These are phyloP conservation scores for Halictus ligatus DNA, from an alignment of 2,888 invertebrate genomes.

Conservation along the genomic window DNA sequence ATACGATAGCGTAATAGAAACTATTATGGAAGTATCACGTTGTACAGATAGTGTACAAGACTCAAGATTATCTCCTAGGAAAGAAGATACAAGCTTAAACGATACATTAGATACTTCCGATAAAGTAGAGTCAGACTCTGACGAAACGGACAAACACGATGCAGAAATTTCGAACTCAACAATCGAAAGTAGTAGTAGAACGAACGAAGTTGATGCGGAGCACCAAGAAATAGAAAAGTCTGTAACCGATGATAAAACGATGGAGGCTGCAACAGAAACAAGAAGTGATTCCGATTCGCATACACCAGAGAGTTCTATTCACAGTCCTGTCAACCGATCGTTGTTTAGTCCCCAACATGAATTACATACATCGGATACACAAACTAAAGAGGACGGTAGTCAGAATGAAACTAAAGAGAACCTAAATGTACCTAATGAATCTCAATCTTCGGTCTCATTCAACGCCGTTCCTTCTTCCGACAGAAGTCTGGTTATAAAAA, in stretches of 20 bases:
- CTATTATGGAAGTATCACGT: slow-evolving; percentile 77
- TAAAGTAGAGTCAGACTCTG: slow-evolving; percentile 26
- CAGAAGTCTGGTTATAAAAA: slow-evolving; percentile 82
- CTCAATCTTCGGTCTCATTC: slow-evolving; percentile 74
- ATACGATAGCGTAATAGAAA: slow-evolving; percentile 78
- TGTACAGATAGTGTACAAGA: slow-evolving; percentile 55
- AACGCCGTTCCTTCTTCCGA: slow-evolving; percentile 78
- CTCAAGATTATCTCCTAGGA: slow-evolving; percentile 24
- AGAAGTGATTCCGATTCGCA: slow-evolving; percentile 60
- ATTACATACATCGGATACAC: slow-evolving; percentile 59
- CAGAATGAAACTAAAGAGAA: slow-evolving; percentile 39
- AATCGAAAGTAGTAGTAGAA: slow-evolving; percentile 58
- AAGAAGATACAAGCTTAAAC: slow-evolving; percentile 11
- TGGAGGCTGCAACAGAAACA: slow-evolving; percentile 38
- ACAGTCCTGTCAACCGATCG: slow-evolving; percentile 66
- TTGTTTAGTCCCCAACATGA: slow-evolving; percentile 74
- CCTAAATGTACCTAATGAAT: slow-evolving; percentile 57
- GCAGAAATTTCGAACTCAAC: slow-evolving; percentile 11
- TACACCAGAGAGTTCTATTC: slow-evolving; percentile 59
- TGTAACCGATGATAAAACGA: slow-evolving; percentile 41
- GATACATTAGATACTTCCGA: slow-evolving; percentile 28
- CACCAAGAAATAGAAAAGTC: slow-evolving; percentile 58
- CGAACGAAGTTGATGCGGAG: slow-evolving; percentile 40
- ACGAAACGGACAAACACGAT: slow-evolving; percentile 21
- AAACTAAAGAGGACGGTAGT: slow-evolving; percentile 85